Conservation (phyloP, 2,113 vertebrate species). For the Poecilia latipinna region DNA sequence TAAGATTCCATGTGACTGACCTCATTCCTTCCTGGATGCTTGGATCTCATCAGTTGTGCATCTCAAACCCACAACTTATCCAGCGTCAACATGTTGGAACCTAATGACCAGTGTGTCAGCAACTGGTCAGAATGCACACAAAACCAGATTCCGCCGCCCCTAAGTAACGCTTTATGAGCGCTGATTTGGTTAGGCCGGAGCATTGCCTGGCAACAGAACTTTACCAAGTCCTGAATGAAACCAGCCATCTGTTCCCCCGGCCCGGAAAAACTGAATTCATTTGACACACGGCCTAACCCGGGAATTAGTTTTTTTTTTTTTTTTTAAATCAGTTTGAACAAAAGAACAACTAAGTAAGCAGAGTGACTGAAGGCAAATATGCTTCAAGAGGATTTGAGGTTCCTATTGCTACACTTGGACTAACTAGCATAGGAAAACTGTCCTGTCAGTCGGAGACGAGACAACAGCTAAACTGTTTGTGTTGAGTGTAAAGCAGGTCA, state of each 20-base stretch:
- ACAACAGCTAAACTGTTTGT: constrained; percentile 54
- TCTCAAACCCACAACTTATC: constrained; percentile 49
- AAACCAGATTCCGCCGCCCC: constrained; percentile 75
- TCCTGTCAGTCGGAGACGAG: constrained; percentile 4
- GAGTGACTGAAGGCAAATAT: background rate
- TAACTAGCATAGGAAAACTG: background rate
- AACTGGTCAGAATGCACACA: constrained; percentile 44
- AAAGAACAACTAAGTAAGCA: background rate
- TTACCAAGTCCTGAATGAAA: constrained; percentile 74
- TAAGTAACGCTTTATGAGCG: constrained; percentile 80
- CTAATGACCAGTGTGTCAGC: constrained; percentile 52
- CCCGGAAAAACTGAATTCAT: constrained; percentile 77
- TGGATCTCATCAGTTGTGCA: constrained; percentile 3
- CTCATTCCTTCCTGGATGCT: background rate
- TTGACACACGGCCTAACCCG: constrained; percentile 72
- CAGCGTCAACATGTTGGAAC: constrained; percentile 19
- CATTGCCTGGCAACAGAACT: constrained; percentile 79
- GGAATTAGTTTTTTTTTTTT: constrained; percentile 64
- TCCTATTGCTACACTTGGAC: background rate
- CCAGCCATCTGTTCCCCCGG: constrained; percentile 75
- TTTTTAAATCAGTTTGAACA: background rate
- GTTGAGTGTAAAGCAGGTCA: constrained; percentile 71
- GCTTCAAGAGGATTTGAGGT: background rate
- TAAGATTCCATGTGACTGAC: background rate
- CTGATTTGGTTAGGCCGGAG: constrained; percentile 76